phyloP scores from a whole-genome alignment of 2,888 invertebrate species.

The Nemoura dubitans region DNA sequence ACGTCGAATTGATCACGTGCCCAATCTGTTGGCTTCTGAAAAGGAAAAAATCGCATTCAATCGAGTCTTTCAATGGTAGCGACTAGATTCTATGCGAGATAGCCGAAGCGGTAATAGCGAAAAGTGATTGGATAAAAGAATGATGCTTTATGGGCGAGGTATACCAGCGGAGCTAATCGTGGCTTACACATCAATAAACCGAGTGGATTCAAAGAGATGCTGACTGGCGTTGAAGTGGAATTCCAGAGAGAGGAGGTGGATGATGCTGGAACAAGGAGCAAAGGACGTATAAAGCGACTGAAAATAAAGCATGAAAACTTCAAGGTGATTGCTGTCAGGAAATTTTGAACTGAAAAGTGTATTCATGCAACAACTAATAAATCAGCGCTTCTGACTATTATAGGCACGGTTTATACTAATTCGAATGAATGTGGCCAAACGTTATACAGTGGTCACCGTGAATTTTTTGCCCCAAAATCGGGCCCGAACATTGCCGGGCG shows the following conservation, averaged over 20 bases:
- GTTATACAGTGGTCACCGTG: too few relatives aligned
- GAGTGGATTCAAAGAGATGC: background rate
- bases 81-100: background rate
- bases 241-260: background rate
- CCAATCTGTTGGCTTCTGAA: background rate
- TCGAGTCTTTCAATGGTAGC: background rate
- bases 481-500: background rate
- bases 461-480: too few relatives aligned
- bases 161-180: background rate
- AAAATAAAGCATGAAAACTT: too few relatives aligned
- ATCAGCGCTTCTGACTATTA: too few relatives aligned
- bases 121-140: background rate
- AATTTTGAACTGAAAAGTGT: too few relatives aligned
- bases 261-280: background rate
- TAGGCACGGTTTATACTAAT: too few relatives aligned
- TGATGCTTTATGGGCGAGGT: background rate
- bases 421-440: too few relatives aligned
- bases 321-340: too few relatives aligned
- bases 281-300: background rate
- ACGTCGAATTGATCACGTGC: background rate
- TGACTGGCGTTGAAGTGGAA: background rate
- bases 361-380: too few relatives aligned
- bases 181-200: background rate
- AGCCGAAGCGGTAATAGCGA: slow-evolving; percentile 7
- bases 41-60: background rate